Base-by-base conservation (phyloP, 2,888 invertebrate genomes). In the Agelastica alni region DNA sequence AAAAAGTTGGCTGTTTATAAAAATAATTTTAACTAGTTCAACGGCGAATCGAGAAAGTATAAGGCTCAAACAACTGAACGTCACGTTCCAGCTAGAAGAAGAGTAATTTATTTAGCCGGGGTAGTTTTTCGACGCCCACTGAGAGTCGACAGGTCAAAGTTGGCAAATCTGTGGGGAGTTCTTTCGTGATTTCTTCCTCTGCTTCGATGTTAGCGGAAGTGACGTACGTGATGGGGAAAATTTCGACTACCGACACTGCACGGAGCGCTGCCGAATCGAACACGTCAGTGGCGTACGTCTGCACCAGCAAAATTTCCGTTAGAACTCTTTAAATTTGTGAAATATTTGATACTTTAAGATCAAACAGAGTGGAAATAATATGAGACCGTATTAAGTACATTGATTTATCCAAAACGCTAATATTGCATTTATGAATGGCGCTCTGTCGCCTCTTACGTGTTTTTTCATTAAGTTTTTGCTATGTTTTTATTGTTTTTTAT, bases 101-200 rank as follows among this genome's bases (percentile, higher is more conserved):
- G 34, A 37, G 28, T 30, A 45, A 52, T 30, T 37, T 44, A 39
- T 46, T 52, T 45, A 45, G 31, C 22, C 16, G 30, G n/a, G n/a
- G 31, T 52, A 45, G 52, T 26, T 42, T 12, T 45, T 20, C 16
- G 14, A 9, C 22, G 36, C 13, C 51, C 30, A 36, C 28, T 18
- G 51, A 44, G 28, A 37, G 34, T 34, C 14, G 48, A 37, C 51
- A 43, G 28, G 51, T 28, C 34, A 28, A 43, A 43, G 51, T 51
- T 51, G 43, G 17, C 7, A 17, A 28, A 13, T 28, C 51, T 43
- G 22, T 10, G 14, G 43, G 51, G 43, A 43, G 31, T 48, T 48
- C 18, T 20, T 36, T 36, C 7, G 20, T 30, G 9, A 30, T 18
- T 39, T 31, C 32, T 28, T 30, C 32, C 16, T 30, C 17, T 39